phyloP scores from a whole-genome alignment of 2,888 invertebrate species.

The Julus scanicus region DNA sequence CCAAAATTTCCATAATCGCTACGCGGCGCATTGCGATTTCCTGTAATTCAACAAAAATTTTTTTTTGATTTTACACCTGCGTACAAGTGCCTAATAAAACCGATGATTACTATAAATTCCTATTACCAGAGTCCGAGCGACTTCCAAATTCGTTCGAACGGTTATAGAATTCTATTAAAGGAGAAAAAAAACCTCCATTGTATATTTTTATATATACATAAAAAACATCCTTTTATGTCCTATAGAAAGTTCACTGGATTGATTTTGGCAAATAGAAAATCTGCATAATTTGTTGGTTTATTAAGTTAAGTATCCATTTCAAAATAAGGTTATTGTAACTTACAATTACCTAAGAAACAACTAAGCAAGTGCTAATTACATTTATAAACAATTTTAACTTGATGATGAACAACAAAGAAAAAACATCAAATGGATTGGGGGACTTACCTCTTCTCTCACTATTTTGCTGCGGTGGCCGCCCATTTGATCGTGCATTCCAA shows the following conservation, averaged over 20 bases:
- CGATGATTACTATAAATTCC: slow-evolving; percentile 64
- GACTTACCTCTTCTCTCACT: slow-evolving; percentile 49
- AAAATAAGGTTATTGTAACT: no score
- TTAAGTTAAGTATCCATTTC: no score
- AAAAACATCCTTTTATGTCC: no score
- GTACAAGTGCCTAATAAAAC: slow-evolving; percentile 56
- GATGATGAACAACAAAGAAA: neutral
- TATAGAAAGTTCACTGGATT: no score
- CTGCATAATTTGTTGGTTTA: no score
- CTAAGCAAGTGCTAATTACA: neutral
- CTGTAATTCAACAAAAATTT: slow-evolving; percentile 54
- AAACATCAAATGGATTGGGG: neutral
- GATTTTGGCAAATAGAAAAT: no score
- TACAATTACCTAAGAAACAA: neutral
- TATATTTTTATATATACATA: neutral
- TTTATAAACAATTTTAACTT: neutral
- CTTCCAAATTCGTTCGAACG: slow-evolving; percentile 66
- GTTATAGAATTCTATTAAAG: slow-evolving; percentile 67
- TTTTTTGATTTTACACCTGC: neutral
- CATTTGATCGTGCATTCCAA: slow-evolving; percentile 52
- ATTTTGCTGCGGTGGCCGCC: slow-evolving; percentile 26
- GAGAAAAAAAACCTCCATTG: slow-evolving; percentile 19
- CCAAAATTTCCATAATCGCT: slow-evolving; percentile 60
- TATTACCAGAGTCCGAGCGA: slow-evolving; percentile 65
- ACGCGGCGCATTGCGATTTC: slow-evolving; percentile 57